Percentiles rank a stretch among this genome's conserved stretches.
phyloP scores from a whole-genome alignment of 2,113 vertebrate genomes.

The Desmodus rotundus region DNA sequence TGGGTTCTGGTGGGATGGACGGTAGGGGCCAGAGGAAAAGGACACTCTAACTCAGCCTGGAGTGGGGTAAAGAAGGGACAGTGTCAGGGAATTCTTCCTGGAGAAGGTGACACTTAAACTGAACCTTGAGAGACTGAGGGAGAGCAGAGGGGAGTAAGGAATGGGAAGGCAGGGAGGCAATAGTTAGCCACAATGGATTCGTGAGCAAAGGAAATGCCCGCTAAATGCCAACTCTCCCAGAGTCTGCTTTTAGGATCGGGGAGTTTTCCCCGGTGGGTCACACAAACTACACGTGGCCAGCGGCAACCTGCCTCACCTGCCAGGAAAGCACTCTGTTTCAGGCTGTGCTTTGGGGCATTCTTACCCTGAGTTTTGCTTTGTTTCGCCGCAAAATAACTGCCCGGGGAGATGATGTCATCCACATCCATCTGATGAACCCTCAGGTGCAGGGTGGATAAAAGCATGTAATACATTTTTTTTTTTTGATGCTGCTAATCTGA shows the following conservation, averaged over 20 bases:
- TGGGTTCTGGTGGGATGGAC: background rate
- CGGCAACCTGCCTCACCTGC: background rate
- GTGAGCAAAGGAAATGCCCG: background rate
- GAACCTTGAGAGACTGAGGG: background rate
- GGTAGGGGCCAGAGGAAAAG: background rate
- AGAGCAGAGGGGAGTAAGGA: background rate
- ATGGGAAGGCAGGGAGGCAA: background rate
- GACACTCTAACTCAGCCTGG: background rate
- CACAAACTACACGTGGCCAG: background rate
- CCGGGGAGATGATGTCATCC: background rate
- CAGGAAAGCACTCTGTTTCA: background rate
- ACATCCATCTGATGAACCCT: background rate
- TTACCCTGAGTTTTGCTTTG: background rate
- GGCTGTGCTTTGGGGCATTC: background rate
- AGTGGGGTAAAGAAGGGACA: background rate
- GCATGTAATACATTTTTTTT: background rate
- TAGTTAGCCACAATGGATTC: background rate
- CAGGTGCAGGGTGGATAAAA: background rate
- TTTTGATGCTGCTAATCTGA: background rate
- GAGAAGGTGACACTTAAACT: background rate
- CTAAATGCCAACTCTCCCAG: background rate
- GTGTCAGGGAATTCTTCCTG: background rate
- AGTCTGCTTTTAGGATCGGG: background rate
- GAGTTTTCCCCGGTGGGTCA: background rate
- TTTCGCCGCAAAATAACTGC: background rate